A percentile compares a stretch with the other conserved stretches of the same genome.
Evolutionary conservation across 2,797 vertebrate species (phyloP).

Genomic region (Champsocephalus esox): DNA sequence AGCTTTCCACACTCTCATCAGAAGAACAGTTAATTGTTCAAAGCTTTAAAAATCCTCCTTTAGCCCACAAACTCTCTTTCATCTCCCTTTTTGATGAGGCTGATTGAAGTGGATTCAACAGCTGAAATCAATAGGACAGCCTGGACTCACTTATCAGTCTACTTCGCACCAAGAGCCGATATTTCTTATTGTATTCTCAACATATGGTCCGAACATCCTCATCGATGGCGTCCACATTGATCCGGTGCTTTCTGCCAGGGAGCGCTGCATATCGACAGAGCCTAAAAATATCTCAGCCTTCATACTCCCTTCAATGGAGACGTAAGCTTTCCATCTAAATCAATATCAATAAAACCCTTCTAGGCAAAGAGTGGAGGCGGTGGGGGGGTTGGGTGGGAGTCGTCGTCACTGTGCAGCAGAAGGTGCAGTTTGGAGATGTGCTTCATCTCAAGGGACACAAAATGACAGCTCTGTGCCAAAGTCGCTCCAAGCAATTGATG

Average conservation of each 20-base stretch:
- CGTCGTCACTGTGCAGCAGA: background rate
- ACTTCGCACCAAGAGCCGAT: constrained; percentile 14
- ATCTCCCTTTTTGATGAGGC: constrained; percentile 3
- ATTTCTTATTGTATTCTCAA: constrained; percentile 51
- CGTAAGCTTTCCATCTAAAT: constrained; percentile 26
- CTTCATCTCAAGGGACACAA: background rate
- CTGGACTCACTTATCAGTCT: constrained; percentile 43
- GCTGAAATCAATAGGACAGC: constrained; percentile 56
- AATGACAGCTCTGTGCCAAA: constrained; percentile 2
- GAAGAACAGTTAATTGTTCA: background rate
- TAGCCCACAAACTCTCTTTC: background rate
- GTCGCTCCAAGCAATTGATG: background rate
- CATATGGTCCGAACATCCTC: constrained; percentile 35
- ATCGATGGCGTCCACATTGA: constrained; percentile 44
- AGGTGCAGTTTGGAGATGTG: constrained; percentile 17
- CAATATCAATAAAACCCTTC: constrained; percentile 42
- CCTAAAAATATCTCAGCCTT: constrained; percentile 61
- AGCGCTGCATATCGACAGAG: constrained; percentile 12
- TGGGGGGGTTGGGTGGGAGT: background rate
- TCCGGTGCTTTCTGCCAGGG: constrained; percentile 33
- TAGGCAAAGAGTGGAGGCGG: background rate
- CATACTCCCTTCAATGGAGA: constrained; percentile 33
- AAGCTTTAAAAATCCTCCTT: constrained; percentile 23
- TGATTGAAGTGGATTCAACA: constrained; percentile 52
- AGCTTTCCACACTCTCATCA: constrained; percentile 12